Evolutionary conservation across 2,113 vertebrate species (phyloP).

Genomic region (Strigops habroptila): DNA sequence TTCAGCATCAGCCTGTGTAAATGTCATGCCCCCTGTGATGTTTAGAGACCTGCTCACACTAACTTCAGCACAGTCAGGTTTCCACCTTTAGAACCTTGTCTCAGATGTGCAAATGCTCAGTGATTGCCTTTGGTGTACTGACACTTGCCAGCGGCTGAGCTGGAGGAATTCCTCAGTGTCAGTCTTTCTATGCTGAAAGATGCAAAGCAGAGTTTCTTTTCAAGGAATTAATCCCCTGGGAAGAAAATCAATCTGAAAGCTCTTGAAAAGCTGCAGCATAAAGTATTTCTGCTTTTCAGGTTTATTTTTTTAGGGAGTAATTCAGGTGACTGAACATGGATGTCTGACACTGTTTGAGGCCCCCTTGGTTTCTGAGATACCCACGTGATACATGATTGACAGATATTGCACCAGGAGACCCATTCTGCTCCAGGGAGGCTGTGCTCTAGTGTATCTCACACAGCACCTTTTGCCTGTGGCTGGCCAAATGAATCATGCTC

Average conservation of each 20-base stretch:
- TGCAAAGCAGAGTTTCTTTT: neutral
- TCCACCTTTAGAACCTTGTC: neutral
- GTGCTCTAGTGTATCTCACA: neutral
- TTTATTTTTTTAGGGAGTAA: neutral
- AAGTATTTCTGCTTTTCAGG: neutral
- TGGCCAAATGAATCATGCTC: neutral
- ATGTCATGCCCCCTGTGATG: neutral
- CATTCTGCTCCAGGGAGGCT: neutral
- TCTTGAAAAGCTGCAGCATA: neutral
- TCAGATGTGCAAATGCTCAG: neutral
- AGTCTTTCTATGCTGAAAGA: slow-evolving; percentile 10
- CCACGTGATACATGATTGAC: neutral
- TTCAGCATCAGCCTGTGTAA: neutral
- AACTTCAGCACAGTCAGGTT: neutral
- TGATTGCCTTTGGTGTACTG: neutral
- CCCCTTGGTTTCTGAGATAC: neutral
- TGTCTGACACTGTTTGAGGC: neutral
- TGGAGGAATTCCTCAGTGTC: slow-evolving; percentile 8
- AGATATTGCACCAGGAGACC: neutral
- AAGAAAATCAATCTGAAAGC: neutral
- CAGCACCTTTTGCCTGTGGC: neutral
- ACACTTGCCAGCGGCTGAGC: neutral
- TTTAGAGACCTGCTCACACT: neutral
- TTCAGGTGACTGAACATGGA: neutral
- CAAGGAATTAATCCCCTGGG: neutral